phyloP scores from a whole-genome alignment of 2,113 vertebrate species.

The Arothron firmamentum region DNA sequence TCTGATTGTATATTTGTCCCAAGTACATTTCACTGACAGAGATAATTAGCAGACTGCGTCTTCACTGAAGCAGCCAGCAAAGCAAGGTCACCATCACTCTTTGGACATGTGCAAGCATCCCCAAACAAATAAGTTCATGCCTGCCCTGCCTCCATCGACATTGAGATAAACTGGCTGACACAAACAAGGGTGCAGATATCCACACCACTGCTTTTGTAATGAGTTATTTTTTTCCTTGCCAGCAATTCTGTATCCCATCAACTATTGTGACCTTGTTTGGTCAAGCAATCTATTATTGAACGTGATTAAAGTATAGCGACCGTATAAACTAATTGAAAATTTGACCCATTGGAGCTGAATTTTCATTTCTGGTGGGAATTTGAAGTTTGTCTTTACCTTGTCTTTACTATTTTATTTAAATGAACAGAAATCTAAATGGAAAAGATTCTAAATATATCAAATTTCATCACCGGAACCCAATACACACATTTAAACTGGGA shows the following conservation, averaged over 20 bases:
- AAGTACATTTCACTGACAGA: constrained; percentile 75
- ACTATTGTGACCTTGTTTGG: constrained; percentile 69
- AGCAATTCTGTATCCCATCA: constrained; percentile 61
- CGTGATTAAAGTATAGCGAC: constrained; percentile 59
- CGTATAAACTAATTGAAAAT: constrained; percentile 66
- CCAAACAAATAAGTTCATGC: constrained; percentile 68
- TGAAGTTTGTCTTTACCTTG: background rate
- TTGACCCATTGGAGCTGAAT: constrained; percentile 38
- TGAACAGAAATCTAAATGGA: constrained; percentile 6
- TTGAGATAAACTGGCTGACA: constrained; percentile 69
- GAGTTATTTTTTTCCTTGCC: constrained; percentile 59
- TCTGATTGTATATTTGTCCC: constrained; percentile 76
- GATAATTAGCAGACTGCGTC: constrained; percentile 69
- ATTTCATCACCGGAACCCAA: too few species aligned
- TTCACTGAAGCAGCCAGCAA: constrained; percentile 56
- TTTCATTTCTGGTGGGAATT: constrained; percentile 19
- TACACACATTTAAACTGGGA: too few species aligned
- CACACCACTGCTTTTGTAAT: constrained; percentile 64
- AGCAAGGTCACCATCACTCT: constrained; percentile 69
- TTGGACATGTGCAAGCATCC: constrained; percentile 64
- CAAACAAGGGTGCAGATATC: constrained; percentile 63
- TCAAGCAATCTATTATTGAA: constrained; percentile 68
- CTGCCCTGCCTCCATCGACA: constrained; percentile 64
- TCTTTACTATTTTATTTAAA: background rate
- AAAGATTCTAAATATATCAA: background rate